Percentiles rank a stretch among this genome's conserved stretches.
These are phyloP conservation scores for Novumbra hubbsi DNA, from an alignment of 2,797 vertebrate genomes.

Conservation along the genomic window DNA sequence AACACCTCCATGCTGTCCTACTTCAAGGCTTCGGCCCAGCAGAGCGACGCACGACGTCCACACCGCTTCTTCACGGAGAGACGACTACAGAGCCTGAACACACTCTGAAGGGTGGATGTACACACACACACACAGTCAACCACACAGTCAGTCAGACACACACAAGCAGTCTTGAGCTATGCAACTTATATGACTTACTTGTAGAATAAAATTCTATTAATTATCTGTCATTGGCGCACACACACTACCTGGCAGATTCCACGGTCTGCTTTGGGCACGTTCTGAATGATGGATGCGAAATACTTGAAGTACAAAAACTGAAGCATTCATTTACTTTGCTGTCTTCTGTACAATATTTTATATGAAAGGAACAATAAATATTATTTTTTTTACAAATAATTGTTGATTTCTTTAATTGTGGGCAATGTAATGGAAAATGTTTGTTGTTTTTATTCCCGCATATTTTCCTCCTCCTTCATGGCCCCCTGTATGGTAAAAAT, in stretches of 20 bases:
- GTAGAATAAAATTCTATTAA: too few species aligned
- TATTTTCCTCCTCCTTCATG: constrained; percentile 32
- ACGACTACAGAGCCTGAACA: constrained; percentile 54
- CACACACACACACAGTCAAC: not conserved
- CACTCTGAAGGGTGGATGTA: constrained; percentile 49
- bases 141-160: constrained; percentile 8
- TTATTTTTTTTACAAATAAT: not conserved
- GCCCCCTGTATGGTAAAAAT: constrained; percentile 38
- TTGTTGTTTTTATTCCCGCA: not conserved
- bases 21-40: constrained; percentile 51
- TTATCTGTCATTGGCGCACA: too few species aligned
- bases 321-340: constrained; percentile 7
- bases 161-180: not conserved
- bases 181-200: too few species aligned
- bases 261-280: constrained; percentile 1
- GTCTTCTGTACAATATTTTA: constrained; percentile 20
- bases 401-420: constrained; percentile 8
- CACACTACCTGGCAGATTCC: not conserved
- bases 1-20: constrained; percentile 75
- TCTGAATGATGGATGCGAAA: not conserved
- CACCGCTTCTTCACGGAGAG: constrained; percentile 68
- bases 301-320: not conserved
- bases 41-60: constrained; percentile 33
- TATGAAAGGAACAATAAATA: constrained; percentile 33
- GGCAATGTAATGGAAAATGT: not conserved